These are phyloP conservation scores for Stenurella melanura DNA, from an alignment of 2,888 invertebrate species.

Conservation along the genomic window DNA sequence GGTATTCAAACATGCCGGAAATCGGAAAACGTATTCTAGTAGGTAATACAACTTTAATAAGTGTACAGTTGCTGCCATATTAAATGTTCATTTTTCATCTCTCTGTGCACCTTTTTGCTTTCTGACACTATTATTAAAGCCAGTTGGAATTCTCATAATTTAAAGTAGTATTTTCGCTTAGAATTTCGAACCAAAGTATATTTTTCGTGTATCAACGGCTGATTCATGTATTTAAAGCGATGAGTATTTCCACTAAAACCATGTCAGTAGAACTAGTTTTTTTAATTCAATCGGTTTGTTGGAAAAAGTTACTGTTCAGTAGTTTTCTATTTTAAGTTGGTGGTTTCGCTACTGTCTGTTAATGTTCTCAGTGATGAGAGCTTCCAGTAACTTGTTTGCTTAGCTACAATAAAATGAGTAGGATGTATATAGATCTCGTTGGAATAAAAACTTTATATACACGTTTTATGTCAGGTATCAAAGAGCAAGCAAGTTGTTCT, in stretches of 20 bases:
- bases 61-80: conserved; percentile 8
- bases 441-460: too few relatives aligned
- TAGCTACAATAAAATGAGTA: too few relatives aligned
- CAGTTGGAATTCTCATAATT: neutral
- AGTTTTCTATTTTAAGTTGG: neutral
- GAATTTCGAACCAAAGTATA: too few relatives aligned
- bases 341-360: neutral
- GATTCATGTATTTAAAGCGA: too few relatives aligned
- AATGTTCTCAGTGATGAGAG: neutral
- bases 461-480: too few relatives aligned
- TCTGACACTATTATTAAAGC: neutral
- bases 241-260: neutral
- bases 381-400: too few relatives aligned
- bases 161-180: too few relatives aligned
- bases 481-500: too few relatives aligned
- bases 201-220: too few relatives aligned
- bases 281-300: neutral
- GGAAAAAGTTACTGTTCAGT: neutral
- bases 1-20: conserved; percentile 32
- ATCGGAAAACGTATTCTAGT: conserved; percentile 35
- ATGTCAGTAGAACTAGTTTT: neutral
- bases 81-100: neutral
- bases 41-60: conserved; percentile 15
- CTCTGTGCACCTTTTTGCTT: neutral
- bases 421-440: too few relatives aligned